Percentiles rank a stretch among this genome's conserved stretches.
phyloP scores from a whole-genome alignment of 2,113 vertebrate species.

The Eclectus roratus region DNA sequence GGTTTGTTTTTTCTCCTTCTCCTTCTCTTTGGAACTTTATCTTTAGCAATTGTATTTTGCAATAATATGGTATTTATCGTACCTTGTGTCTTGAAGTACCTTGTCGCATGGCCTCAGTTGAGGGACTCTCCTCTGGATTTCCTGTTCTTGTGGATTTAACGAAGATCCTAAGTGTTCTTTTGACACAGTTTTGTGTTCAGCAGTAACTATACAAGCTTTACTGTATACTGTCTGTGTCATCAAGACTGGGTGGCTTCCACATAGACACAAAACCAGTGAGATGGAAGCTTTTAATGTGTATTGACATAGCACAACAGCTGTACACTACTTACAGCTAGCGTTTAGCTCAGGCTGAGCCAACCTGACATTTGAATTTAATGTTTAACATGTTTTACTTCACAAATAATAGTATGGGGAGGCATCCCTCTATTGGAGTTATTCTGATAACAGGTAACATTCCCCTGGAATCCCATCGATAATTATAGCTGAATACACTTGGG shows the following conservation, averaged over 20 bases:
- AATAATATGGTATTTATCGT: not conserved
- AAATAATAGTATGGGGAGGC: not conserved
- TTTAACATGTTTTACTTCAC: not conserved
- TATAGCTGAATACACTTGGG: not conserved
- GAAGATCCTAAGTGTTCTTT: not conserved
- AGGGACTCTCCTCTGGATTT: not conserved
- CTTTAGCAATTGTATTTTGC: not conserved
- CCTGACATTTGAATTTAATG: conserved; percentile 15
- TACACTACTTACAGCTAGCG: not conserved
- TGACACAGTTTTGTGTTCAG: not conserved
- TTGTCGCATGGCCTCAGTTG: not conserved
- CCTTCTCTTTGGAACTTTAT: not conserved
- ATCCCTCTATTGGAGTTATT: not conserved
- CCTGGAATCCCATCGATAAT: not conserved
- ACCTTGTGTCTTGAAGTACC: not conserved
- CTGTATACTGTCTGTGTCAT: not conserved
- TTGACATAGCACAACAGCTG: conserved; percentile 23
- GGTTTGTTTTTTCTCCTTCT: not conserved
- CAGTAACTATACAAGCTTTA: not conserved
- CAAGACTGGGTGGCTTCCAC: not conserved
- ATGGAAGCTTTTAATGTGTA: not conserved
- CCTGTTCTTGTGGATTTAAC: accelerated
- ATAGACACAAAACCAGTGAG: not conserved
- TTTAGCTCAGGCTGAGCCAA: not conserved
- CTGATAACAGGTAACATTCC: not conserved